Evolutionary conservation across 2,113 vertebrate genomes (phyloP), one percentile per base, ranked within the genome.

Genomic region (Penelope pileata): DNA sequence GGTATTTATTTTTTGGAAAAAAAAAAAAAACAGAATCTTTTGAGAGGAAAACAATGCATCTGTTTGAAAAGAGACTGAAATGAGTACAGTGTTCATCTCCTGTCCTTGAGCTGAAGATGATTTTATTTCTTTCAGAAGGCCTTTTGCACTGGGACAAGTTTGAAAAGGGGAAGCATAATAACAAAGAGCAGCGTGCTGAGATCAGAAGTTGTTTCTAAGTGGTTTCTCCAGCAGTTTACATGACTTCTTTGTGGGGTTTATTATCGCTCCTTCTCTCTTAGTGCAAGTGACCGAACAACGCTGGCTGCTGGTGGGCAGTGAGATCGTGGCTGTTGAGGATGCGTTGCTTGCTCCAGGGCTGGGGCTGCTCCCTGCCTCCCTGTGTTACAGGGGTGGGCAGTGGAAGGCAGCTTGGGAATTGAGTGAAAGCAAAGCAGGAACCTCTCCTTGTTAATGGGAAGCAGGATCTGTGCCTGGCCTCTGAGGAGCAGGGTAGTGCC

Each of bases 341-440:
- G 7, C 2, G 0, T 6, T 51, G 16, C 9, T 36, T 32, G 1
- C 22, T 15, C 2, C 3, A 29, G 51, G 27, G 6, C 1, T 34
- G 40, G 74, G 18, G 2, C 70, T 83, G 62, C 38, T 17, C 70
- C 9, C 40, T 24, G 42, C 47, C 24, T 40, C 18, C 5, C 26
- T 53, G 1, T 0, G 0, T 3, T 13, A 22, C 53, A 23, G 67
- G 26, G 50, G n/a, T 30, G 2, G 16, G 9, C 68, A 34, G 24
- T 12, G 56, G 8, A 8, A 63, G 38, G 48, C 51, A 36, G 48
- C 11, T 38, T 34, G 14, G 86, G 4, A 4, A 3, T 0, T 23
- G 23, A 26, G 23, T 72, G 42, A 38, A 14, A 12, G 1, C n/a
- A 8, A 6, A 76, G 72, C 60, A 56, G 18, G 27, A 59, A 5